A percentile compares a stretch with the other conserved stretches of the same genome.
Conservation (phyloP, 2,797 vertebrate species). For the Luscinia luscinia region DNA sequence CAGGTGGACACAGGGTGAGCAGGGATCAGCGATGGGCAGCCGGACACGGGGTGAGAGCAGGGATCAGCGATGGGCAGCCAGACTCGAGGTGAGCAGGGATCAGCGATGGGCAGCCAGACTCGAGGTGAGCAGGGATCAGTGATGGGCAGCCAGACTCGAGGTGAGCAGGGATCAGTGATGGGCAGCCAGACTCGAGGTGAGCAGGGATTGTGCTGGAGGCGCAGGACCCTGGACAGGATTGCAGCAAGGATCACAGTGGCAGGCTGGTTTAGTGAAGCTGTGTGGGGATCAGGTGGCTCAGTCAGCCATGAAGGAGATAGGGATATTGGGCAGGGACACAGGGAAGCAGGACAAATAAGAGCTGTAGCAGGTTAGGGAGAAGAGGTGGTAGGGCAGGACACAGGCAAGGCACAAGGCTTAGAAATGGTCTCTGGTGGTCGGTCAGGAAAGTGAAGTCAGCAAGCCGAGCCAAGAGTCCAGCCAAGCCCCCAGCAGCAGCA, state of each 20-base stretch:
- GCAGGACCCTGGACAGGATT: not conserved
- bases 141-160: too few species aligned
- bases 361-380: accelerated
- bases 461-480: too few species aligned
- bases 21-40: too few species aligned
- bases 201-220: not conserved
- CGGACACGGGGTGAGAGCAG: accelerated
- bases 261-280: too few species aligned
- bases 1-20: accelerated
- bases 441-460: not conserved
- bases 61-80: accelerated
- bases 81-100: not conserved
- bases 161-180: accelerated
- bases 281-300: not conserved
- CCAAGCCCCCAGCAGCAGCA: not conserved
- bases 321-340: not conserved
- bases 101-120: too few species aligned
- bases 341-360: not conserved
- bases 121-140: too few species aligned
- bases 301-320: not conserved
- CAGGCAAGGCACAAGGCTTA: accelerated
- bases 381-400: not conserved
- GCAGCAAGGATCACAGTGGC: not conserved
- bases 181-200: not conserved
- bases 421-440: accelerated